Percentiles rank a stretch among this genome's conserved stretches.
These are phyloP conservation scores for Pocillopora grandis DNA, from an alignment of 92 coral and sea anemone genomes.

Conservation along the genomic window DNA sequence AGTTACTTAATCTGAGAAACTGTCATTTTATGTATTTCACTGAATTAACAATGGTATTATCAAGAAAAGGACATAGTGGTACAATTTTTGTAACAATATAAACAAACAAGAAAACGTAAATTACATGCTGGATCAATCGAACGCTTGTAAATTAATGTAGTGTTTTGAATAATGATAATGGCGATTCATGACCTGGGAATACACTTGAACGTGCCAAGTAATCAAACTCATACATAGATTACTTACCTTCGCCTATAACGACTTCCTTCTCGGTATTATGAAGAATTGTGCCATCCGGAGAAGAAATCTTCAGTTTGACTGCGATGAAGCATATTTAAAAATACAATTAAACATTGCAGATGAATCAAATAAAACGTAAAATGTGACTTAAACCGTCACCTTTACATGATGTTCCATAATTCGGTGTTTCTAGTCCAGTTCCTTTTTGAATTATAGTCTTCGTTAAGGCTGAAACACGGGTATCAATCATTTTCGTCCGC, in stretches of 20 bases:
- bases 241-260: slow-evolving; percentile 61
- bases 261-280: slow-evolving; percentile 39
- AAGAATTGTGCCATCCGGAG: slow-evolving; percentile 35
- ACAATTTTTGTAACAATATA: too few species aligned
- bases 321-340: neutral
- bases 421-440: slow-evolving; percentile 69
- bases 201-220: too few species aligned
- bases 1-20: too few species aligned
- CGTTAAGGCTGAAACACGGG: neutral
- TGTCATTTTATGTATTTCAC: too few species aligned
- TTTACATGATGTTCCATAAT: slow-evolving; percentile 63
- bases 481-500: slow-evolving; percentile 39
- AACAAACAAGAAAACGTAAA: too few species aligned
- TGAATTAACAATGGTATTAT: too few species aligned
- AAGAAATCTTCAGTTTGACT: slow-evolving; percentile 44
- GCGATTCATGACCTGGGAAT: too few species aligned
- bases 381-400: slow-evolving; percentile 20
- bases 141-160: neutral
- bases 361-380: too few species aligned
- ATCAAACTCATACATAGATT: neutral
- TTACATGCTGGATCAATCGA: too few species aligned
- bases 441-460: slow-evolving; percentile 50
- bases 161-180: neutral
- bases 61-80: too few species aligned
- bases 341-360: neutral